These are phyloP conservation scores for Mythimna albipuncta DNA, from an alignment of 2,888 invertebrate species.

Conservation along the genomic window DNA sequence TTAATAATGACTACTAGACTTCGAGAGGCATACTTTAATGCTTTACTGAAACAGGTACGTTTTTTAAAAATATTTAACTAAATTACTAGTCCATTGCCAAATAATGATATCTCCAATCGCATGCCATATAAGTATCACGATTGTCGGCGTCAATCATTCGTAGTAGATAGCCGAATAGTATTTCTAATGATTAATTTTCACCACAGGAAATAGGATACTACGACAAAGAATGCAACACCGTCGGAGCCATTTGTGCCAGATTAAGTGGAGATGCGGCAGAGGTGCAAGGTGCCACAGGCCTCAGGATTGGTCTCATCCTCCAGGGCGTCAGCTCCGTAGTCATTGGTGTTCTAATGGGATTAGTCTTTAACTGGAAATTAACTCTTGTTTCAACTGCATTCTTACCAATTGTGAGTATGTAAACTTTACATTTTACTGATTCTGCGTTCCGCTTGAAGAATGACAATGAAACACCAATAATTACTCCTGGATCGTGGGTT, in stretches of 20 bases:
- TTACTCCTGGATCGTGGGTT: too few relatives aligned
- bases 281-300: constrained; percentile 92
- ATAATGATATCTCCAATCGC: not conserved
- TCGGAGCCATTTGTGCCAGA: constrained; percentile 92
- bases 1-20: constrained; percentile 93
- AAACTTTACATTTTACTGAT: not conserved
- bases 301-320: constrained; percentile 91
- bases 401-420: constrained; percentile 89
- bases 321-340: constrained; percentile 91
- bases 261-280: constrained; percentile 92
- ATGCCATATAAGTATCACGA: not conserved
- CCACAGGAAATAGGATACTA: constrained; percentile 91
- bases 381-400: constrained; percentile 91
- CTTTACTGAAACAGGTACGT: constrained; percentile 89
- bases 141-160: too few relatives aligned
- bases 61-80: too few relatives aligned
- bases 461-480: too few relatives aligned
- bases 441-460: not conserved
- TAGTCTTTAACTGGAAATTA: constrained; percentile 91
- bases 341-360: constrained; percentile 90
- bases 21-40: constrained; percentile 85
- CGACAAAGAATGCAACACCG: constrained; percentile 91
- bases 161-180: too few relatives aligned
- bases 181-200: not conserved
- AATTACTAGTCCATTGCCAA: not conserved